phyloP scores from a whole-genome alignment of 1,140 invertebrate genomes.

The Chironomus tepperi region DNA sequence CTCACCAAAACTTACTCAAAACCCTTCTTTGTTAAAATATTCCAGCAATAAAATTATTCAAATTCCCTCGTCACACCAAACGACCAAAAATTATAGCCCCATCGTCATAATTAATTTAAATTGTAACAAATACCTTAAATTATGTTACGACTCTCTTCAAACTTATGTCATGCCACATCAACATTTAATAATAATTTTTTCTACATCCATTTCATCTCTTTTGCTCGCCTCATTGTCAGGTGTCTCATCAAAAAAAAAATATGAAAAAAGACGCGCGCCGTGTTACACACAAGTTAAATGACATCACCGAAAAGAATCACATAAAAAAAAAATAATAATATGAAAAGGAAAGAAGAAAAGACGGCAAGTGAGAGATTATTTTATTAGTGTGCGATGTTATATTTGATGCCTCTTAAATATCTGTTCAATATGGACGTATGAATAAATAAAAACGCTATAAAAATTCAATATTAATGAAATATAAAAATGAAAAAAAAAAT shows the following conservation, averaged over 20 bases:
- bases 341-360: background rate
- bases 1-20: too few relatives aligned
- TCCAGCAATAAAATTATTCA: too few relatives aligned
- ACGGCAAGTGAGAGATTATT: constrained; percentile 13
- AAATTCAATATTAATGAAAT: constrained; percentile 24
- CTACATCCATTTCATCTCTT: background rate
- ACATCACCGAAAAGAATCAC: background rate
- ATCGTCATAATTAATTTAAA: constrained; percentile 20
- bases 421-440: constrained; percentile 17
- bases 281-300: background rate
- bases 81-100: background rate
- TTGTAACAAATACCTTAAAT: constrained; percentile 2
- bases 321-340: background rate
- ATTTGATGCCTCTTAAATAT: background rate
- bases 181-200: background rate
- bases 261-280: background rate
- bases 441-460: constrained; percentile 19
- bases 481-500: constrained; percentile 11
- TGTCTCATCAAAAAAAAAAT: background rate
- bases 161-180: too few relatives aligned
- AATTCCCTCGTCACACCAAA: too few relatives aligned
- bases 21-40: too few relatives aligned
- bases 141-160: too few relatives aligned
- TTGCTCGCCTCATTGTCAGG: background rate
- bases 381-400: background rate